Base-by-base conservation (phyloP, 1,140 invertebrate genomes). In the Drosophila melanica region DNA sequence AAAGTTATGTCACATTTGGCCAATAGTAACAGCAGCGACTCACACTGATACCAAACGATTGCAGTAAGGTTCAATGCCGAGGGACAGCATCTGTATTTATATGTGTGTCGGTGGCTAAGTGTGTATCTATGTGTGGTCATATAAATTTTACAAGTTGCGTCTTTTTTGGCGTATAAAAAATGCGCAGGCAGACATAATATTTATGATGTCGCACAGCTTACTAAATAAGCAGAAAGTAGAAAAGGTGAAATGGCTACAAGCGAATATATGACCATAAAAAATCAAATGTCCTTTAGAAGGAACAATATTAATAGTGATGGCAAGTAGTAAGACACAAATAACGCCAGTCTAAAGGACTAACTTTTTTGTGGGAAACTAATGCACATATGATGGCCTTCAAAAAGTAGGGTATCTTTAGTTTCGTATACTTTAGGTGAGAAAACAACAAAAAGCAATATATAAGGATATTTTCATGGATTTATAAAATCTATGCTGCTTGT, bases 1-100 rank as follows among this genome's bases (percentile, higher is more conserved):
- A 86, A 87, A 76, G 79, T 89, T 87, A 76, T 87, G 82, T 79
- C 84, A 79, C 75, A 82, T 48, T 42, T 55, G 60, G 65, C 48
- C 53, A 63, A 64, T 7, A 33, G 35, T 16, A 58, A 55, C 37
- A 62, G 30, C 41, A 53, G 50, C 55, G 51, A 23, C 48, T 16
- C 48, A 53, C 48, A 68, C 44, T 47, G 70, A 65, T 41, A 47
- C 33, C 39, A 63, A 41, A 48, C 65, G 60, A 30, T 51, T 80
- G 35, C 60, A 9, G 55, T 66, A 80, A 80, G 72, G 67, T 81
- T 73, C 75, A 55, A 70, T 54, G 41, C 30, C 20, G 55, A 55
- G 47, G 30, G 33, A 63, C 53, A 55, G 4, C 20, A n/a, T 41
- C 35, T 47, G 27, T 35, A 48, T 62, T 14, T 42, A 12, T 45